These are phyloP conservation scores for Epinotia demarniana DNA, from an alignment of 2,888 invertebrate species.

Conservation along the genomic window DNA sequence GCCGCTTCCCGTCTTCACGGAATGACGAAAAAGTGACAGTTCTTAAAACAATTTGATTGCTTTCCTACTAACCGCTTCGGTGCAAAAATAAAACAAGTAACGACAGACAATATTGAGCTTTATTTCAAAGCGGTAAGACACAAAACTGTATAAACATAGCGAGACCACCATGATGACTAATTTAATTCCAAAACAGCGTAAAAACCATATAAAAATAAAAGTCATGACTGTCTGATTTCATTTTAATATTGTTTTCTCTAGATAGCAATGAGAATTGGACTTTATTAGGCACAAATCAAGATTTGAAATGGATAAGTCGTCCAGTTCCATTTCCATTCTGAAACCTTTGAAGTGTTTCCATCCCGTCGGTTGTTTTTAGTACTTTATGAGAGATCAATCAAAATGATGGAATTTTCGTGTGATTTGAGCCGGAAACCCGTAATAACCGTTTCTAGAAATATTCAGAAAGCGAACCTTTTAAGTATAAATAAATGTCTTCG, in stretches of 20 bases:
- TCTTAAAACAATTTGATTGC: constrained; percentile 24
- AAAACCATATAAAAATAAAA: background rate
- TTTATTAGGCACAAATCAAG: background rate
- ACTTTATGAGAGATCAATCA: constrained; percentile 25
- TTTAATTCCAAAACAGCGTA: background rate
- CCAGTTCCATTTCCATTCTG: constrained; percentile 9
- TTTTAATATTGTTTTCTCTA: background rate
- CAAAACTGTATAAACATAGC: background rate
- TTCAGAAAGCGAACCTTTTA: background rate
- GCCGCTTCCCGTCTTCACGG: constrained; percentile 22
- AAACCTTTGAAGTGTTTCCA: constrained; percentile 35
- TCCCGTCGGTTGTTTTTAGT: constrained; percentile 13
- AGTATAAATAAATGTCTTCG: no score
- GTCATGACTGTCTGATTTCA: background rate
- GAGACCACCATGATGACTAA: background rate
- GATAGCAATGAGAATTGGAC: background rate
- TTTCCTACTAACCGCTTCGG: background rate
- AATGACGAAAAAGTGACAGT: constrained; percentile 40
- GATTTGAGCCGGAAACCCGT: background rate
- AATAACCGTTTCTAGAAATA: background rate
- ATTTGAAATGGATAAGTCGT: background rate
- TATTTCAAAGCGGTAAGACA: background rate
- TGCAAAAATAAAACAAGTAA: constrained; percentile 5
- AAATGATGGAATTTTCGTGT: constrained; percentile 15
- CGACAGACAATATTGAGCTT: constrained; percentile 6